Evolutionary conservation across 2,888 invertebrate species (phyloP).

Genomic region (Nemotelus pantherinus): DNA sequence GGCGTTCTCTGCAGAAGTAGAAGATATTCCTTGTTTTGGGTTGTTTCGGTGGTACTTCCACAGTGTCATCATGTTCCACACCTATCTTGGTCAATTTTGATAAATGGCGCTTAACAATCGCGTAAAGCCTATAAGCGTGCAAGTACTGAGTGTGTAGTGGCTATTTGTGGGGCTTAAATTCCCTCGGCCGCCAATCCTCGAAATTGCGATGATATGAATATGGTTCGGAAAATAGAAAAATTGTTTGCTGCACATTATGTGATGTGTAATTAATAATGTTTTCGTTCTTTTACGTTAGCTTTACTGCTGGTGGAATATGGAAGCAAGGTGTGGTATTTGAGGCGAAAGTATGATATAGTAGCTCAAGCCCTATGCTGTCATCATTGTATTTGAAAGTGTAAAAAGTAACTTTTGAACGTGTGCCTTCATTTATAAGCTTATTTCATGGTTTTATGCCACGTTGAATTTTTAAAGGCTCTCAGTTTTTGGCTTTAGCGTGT

Average conservation of each 20-base stretch:
- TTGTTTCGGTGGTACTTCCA: slow-evolving; percentile 29
- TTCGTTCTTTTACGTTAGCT: neutral
- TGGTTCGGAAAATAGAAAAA: slow-evolving; percentile 28
- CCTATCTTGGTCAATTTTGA: slow-evolving; percentile 38
- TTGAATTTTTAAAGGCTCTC: too few relatives aligned
- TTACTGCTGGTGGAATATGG: neutral
- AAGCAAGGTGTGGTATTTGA: neutral
- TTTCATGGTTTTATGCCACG: too few relatives aligned
- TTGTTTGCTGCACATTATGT: slow-evolving; percentile 20
- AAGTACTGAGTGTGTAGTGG: slow-evolving; percentile 1
- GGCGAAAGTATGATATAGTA: too few relatives aligned
- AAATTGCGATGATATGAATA: slow-evolving; percentile 16
- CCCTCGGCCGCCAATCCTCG: slow-evolving; percentile 19
- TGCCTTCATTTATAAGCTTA: too few relatives aligned
- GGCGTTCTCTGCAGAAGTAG: slow-evolving; percentile 21
- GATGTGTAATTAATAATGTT: slow-evolving; percentile 40
- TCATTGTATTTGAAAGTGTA: too few relatives aligned
- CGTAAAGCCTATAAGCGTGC: slow-evolving; percentile 24
- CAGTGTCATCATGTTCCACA: slow-evolving; percentile 41
- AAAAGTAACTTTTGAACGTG: too few relatives aligned
- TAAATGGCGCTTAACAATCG: slow-evolving; percentile 32
- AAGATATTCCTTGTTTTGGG: slow-evolving; percentile 23
- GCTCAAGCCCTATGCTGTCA: too few relatives aligned
- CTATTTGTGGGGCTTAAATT: neutral
- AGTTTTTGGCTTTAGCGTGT: too few relatives aligned